phyloP scores from a whole-genome alignment of 1,140 invertebrate genomes.

The Caerostris darwini region DNA sequence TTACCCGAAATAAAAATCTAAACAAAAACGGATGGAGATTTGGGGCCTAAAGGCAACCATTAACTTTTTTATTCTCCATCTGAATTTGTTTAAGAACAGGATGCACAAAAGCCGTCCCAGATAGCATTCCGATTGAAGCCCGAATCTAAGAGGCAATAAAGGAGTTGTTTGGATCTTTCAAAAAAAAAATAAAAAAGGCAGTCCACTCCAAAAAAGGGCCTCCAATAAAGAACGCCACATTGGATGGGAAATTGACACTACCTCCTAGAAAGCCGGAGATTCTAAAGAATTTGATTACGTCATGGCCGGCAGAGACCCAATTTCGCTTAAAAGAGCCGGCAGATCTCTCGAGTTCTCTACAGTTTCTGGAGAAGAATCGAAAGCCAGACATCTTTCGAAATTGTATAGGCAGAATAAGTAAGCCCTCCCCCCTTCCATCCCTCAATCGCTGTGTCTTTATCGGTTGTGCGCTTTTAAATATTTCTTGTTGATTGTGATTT shows the following conservation, averaged over 20 bases:
- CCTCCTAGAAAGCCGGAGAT: neutral
- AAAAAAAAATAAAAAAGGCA: neutral
- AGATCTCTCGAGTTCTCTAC: too few relatives aligned
- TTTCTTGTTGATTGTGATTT: too few relatives aligned
- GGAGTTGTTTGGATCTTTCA: neutral
- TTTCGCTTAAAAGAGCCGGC: constrained; percentile 4
- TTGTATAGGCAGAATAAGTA: neutral
- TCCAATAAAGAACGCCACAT: neutral
- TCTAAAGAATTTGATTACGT: constrained; percentile 31
- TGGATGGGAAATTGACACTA: constrained; percentile 27
- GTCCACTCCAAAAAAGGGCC: neutral
- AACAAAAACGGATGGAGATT: too few relatives aligned
- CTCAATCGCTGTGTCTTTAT: too few relatives aligned
- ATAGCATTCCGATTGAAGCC: constrained; percentile 1
- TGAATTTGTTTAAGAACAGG: constrained; percentile 28
- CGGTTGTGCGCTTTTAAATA: too few relatives aligned
- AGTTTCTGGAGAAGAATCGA: too few relatives aligned
- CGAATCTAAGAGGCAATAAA: constrained; percentile 29
- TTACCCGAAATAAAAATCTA: too few relatives aligned
- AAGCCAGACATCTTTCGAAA: too few relatives aligned
- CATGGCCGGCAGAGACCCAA: neutral
- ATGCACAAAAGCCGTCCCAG: neutral
- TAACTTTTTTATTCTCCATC: neutral
- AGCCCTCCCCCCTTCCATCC: too few relatives aligned
- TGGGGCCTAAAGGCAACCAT: neutral